These are phyloP conservation scores for Phocoena phocoena DNA, from an alignment of 2,113 vertebrate species.

Conservation along the genomic window DNA sequence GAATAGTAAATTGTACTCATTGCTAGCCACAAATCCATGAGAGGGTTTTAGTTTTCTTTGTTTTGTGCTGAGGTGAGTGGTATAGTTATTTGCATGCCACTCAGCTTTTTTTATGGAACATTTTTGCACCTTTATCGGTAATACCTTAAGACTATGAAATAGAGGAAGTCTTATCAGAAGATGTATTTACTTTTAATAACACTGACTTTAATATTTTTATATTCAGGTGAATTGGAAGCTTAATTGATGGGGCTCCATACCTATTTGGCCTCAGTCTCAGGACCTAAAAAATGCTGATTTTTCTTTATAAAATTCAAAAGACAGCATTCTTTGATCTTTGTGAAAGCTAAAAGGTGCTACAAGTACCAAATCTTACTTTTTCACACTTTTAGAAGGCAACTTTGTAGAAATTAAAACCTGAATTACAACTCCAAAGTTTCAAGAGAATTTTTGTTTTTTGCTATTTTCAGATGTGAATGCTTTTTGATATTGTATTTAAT, in stretches of 20 bases:
- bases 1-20: not conserved
- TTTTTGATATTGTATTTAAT: not conserved
- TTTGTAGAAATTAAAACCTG: not conserved
- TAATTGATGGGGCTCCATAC: not conserved
- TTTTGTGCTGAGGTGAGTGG: not conserved
- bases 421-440: not conserved
- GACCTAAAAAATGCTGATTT: not conserved
- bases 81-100: not conserved
- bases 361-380: not conserved
- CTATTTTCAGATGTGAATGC: not conserved
- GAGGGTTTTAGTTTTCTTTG: rapidly evolving
- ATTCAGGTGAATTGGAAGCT: not conserved
- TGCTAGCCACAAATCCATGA: not conserved
- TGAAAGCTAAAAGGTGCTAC: not conserved
- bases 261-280: not conserved
- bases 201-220: not conserved
- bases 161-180: not conserved
- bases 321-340: not conserved
- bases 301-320: not conserved
- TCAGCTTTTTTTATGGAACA: not conserved
- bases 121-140: not conserved
- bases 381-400: not conserved
- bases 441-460: not conserved
- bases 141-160: not conserved
- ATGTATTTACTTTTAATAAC: not conserved